Percentiles rank a stretch among this genome's conserved stretches.
These are phyloP conservation scores for Leptopterna dolabrata DNA, from an alignment of 2,888 invertebrate genomes.

Conservation along the genomic window DNA sequence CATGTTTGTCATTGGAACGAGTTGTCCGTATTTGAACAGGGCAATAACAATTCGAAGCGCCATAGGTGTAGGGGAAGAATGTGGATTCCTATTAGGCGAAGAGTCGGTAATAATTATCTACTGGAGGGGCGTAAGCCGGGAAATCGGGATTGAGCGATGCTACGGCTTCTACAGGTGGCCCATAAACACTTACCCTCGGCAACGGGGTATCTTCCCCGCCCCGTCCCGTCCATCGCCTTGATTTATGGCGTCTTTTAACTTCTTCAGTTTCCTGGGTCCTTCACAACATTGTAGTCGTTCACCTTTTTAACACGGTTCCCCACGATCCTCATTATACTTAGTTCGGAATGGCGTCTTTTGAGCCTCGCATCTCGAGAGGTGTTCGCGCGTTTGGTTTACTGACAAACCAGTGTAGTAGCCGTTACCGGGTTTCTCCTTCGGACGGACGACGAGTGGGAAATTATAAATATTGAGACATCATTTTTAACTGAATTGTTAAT, in stretches of 20 bases:
- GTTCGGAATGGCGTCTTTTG: too few relatives aligned
- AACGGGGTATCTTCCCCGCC: constrained; percentile 14
- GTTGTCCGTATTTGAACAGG: too few relatives aligned
- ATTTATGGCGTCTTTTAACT: constrained; percentile 51
- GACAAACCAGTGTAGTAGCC: too few relatives aligned
- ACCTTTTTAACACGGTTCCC: constrained; percentile 28
- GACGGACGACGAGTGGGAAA: too few relatives aligned
- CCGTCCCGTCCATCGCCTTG: background rate
- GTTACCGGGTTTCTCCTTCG: too few relatives aligned
- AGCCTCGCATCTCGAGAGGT: too few relatives aligned
- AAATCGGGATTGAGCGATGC: constrained; percentile 51
- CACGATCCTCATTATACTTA: background rate
- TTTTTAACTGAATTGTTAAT: too few relatives aligned
- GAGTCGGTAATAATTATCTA: constrained; percentile 44
- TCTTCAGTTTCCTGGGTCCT: constrained; percentile 44
- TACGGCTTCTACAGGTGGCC: constrained; percentile 46
- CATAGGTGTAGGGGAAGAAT: background rate
- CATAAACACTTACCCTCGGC: constrained; percentile 42
- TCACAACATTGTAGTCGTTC: background rate
- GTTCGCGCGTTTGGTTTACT: too few relatives aligned
- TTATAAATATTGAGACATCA: too few relatives aligned
- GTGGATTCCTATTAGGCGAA: background rate
- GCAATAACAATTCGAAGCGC: too few relatives aligned
- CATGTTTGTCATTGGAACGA: too few relatives aligned
- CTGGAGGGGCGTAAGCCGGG: background rate